These are phyloP conservation scores for Matsumurasca onukii DNA, from an alignment of 1,140 invertebrate genomes.

Conservation along the genomic window DNA sequence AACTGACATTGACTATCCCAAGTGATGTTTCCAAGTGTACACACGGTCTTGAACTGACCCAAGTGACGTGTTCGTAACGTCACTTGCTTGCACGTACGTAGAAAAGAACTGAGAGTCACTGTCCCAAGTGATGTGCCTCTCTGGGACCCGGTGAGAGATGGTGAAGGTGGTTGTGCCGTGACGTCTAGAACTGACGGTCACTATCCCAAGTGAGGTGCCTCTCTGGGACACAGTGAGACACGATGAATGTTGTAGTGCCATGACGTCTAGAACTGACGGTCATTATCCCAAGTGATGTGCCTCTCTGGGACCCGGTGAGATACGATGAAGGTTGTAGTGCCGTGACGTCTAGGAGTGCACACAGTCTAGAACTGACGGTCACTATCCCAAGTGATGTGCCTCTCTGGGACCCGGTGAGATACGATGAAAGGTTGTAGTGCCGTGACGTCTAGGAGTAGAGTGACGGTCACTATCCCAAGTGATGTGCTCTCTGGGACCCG, in stretches of 20 bases:
- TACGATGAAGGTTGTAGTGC: constrained; percentile 3
- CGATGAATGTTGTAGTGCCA: constrained; percentile 7
- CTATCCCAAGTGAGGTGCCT: constrained; percentile 6
- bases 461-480: constrained; percentile 2
- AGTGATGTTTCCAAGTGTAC: too few species aligned
- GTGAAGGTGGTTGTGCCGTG: constrained; percentile 9
- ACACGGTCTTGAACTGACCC: too few species aligned
- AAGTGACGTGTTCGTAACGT: too few species aligned
- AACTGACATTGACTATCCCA: too few species aligned
- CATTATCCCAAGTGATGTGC: neutral
- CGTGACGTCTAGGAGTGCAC: neutral
- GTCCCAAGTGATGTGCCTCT: constrained; percentile 11
- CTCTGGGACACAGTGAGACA: neutral
- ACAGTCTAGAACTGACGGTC: constrained; percentile 8
- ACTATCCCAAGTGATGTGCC: constrained; percentile 1
- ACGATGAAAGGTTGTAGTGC: constrained; percentile 8
- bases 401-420: neutral
- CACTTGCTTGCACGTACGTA: too few species aligned
- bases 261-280: neutral
- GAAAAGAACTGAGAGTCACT: constrained; percentile 11
- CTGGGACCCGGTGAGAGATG: neutral
- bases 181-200: neutral
- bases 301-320: constrained; percentile 2
- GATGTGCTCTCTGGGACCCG: constrained; percentile 7
- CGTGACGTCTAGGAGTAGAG: neutral